These are phyloP conservation scores for Megaustenia siamemsis DNA, from an alignment of 2,888 invertebrate genomes.

Conservation along the genomic window DNA sequence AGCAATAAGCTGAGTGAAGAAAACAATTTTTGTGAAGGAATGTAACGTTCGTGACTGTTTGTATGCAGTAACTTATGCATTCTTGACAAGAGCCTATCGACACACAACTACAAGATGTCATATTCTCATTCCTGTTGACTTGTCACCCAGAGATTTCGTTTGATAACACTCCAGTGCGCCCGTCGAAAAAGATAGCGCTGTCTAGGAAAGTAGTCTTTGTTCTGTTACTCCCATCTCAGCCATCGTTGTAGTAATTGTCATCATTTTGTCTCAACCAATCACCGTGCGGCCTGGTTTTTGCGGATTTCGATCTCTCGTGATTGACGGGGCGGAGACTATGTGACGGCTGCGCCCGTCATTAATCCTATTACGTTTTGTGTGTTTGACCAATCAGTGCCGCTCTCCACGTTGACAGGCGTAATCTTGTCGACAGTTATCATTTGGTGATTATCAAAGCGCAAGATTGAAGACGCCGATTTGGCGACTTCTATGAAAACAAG, in stretches of 20 bases:
- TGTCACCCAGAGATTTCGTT: too few relatives aligned
- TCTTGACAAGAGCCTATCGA: too few relatives aligned
- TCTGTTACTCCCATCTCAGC: constrained; percentile 28
- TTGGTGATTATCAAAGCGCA: constrained; percentile 62
- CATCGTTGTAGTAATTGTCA: constrained; percentile 45
- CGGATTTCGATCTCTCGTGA: constrained; percentile 58
- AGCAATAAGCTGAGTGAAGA: too few relatives aligned
- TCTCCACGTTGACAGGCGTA: constrained; percentile 59
- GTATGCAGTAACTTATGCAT: too few relatives aligned
- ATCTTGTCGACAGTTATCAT: constrained; percentile 61
- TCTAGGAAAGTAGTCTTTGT: constrained; percentile 38
- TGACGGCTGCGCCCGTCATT: constrained; percentile 57
- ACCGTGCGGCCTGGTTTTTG: constrained; percentile 53
- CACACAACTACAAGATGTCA: too few relatives aligned
- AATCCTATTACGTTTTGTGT: constrained; percentile 60
- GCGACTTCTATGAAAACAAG: constrained; percentile 37
- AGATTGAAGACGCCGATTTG: constrained; percentile 54
- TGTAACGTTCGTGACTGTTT: too few relatives aligned
- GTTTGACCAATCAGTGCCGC: constrained; percentile 60
- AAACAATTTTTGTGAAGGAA: too few relatives aligned
- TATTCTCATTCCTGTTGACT: too few relatives aligned
- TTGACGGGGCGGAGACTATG: constrained; percentile 60
- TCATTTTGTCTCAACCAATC: constrained; percentile 56
- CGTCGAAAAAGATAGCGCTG: too few relatives aligned
- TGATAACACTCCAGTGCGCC: too few relatives aligned